phyloP scores from a whole-genome alignment of 2,888 invertebrate species.

The Pharmacophagus antenor region DNA sequence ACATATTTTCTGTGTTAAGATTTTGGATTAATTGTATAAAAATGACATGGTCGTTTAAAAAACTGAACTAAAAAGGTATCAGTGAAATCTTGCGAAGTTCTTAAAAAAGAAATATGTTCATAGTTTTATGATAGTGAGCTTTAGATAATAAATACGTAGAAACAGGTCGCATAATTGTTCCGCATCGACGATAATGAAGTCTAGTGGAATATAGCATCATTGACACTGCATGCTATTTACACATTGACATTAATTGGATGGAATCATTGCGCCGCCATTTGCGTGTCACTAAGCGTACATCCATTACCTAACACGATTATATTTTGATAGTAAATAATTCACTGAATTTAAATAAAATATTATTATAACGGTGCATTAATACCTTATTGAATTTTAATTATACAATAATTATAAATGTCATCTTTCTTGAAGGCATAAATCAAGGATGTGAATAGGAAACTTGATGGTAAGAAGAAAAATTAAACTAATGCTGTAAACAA shows the following conservation, averaged over 20 bases:
- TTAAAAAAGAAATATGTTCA: no score
- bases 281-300: slow-evolving; percentile 9
- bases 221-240: slow-evolving; percentile 26
- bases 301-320: slow-evolving; percentile 10
- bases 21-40: no score
- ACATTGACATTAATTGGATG: slow-evolving; percentile 27
- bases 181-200: slow-evolving; percentile 21
- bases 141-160: slow-evolving; percentile 1
- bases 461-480: no score
- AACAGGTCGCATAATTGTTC: slow-evolving; percentile 15
- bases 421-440: no score
- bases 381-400: neutral
- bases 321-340: neutral
- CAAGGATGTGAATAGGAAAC: no score
- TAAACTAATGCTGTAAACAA: no score
- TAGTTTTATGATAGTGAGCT: neutral
- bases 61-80: no score
- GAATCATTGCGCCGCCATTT: slow-evolving; percentile 23
- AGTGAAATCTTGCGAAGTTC: no score
- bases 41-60: no score
- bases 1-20: no score
- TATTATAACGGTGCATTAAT: neutral
- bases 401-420: no score
- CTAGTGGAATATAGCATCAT: slow-evolving; percentile 25
- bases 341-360: no score